Base-by-base conservation (phyloP, 2,888 invertebrate genomes). In the Achlya flavicornis region DNA sequence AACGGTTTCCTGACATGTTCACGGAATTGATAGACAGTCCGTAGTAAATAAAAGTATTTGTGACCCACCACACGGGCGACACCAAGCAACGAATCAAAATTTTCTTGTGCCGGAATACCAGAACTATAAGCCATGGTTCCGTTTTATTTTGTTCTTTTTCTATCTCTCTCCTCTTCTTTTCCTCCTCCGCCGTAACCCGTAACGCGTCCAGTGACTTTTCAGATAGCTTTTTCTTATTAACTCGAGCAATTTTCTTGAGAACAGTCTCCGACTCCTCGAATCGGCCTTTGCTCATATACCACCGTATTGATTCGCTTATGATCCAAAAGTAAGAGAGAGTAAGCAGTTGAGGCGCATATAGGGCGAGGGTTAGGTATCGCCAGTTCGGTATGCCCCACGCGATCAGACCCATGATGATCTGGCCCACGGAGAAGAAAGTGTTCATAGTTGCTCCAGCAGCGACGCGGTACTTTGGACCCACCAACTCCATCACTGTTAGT, bases 331-430 rank as follows among this genome's bases (percentile, higher is more conserved):
- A 96, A 6, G 93, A 81, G 43, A 97, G 79, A 48, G 96, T 94
- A 0, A 96, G 76, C 12, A 96, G 83, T 14, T 95, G 95, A 0
- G 97, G 97, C 0, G 94, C 84, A 78, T 97, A 97, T 11, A 96
- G 88, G 3, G 95, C 91, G 26, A 96, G 91, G 5, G 97, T 94
- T 3, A 96, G 87, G 48, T 88, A 81, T 74, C 95, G 94, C 97
- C 97, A 97, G 78, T 96, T 92, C 48, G 94, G 94, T 0, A 95
- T 91, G 59, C 89, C 91, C 95, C 96, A 97, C 0, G 97, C 97
- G 4, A 96, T 88, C 53, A 95, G 80, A 0, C 96, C 97, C 63
- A 96, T 81, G 0, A 95, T 72, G 41, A 96, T 94, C 86, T 96
- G 96, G 0, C 97, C 97, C 4, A 96, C 65, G 0, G 96, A 95